Base-by-base conservation (phyloP, 35 echinoderm and acorn worm species). In the Eucidaris tribuloides region DNA sequence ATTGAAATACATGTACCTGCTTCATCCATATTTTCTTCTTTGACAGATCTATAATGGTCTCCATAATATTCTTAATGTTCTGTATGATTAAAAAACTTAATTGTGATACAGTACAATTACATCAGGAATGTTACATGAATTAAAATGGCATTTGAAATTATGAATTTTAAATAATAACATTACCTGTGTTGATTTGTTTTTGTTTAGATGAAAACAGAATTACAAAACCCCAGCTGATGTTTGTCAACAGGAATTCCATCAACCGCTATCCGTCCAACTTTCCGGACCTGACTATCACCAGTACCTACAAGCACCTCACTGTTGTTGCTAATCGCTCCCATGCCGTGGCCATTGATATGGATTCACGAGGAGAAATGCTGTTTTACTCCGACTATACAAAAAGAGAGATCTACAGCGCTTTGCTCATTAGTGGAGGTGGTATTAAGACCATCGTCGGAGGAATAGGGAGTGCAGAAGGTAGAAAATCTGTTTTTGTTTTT, bases 381-480 rank as follows among this genome's bases (percentile, higher is more conserved):
- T 89, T 89, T 64, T 89, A 58, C 45, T 83, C 87, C 2, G 87
- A 89, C 25, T 82, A 77, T 61, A 70, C 46, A 17, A 57, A 82
- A n/a, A 82, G 81, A 70, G 66, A 81, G 11, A 89, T 89, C 20
- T 63, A 82, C 28, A 79, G 87, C 6, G 79, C 83, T 1, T 65
- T 65, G 4, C 49, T 89, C 1, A 27, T 45, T 17, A 63, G 66
- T 9, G 87, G 79, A 17, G 50, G 38, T 14, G n/a, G 35, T 9
- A 64, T 83, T 28, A 65, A 83, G 33, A 66, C 66, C 2, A 71
- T 89, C 20, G 33, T 58, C 18, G 87, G 82, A 18, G 87, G 77
- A 32, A 45, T 94, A n/a, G 92, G 92, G 1, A 90, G 86, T 57
- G 92, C 84, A 32, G 87, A 90, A 90, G 92, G 92, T 94, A 54